Conservation (phyloP, 2,888 invertebrate species). For the Oxyteleia sp. region DNA sequence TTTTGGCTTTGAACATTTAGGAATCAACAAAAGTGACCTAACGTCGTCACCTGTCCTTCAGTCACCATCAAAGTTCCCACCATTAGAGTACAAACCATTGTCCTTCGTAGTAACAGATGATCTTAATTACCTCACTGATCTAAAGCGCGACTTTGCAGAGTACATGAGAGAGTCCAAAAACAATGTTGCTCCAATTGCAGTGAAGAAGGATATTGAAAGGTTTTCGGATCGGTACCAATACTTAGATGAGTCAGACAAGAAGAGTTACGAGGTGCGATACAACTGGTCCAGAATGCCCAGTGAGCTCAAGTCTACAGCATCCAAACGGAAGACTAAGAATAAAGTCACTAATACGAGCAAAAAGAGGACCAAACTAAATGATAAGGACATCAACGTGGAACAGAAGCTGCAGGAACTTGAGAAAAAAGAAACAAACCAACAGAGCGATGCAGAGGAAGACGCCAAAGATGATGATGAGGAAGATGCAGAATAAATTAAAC, state of each 20-base stretch:
- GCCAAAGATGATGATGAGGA: conserved; percentile 88
- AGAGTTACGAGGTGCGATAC: conserved; percentile 79
- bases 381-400: conserved; percentile 81
- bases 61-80: conserved; percentile 87
- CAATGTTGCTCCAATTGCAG: conserved; percentile 84
- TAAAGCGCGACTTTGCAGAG: conserved; percentile 92
- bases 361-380: too few relatives aligned
- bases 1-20: conserved; percentile 86
- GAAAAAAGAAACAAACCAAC: conserved; percentile 89
- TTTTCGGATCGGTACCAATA: conserved; percentile 84
- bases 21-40: conserved; percentile 85
- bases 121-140: conserved; percentile 91
- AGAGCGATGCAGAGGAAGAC: conserved; percentile 87
- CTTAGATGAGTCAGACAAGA: conserved; percentile 75
- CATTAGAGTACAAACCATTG: conserved; percentile 87
- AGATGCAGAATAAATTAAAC: conserved; percentile 89
- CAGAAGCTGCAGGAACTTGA: conserved; percentile 90
- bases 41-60: conserved; percentile 84
- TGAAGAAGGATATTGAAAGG: conserved; percentile 85
- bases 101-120: conserved; percentile 87
- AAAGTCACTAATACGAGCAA: conserved; percentile 67
- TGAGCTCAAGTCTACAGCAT: conserved; percentile 79
- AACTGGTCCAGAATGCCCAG: conserved; percentile 83
- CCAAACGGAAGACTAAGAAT: conserved; percentile 79
- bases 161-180: conserved; percentile 91